Evolutionary conservation across 2,888 invertebrate species (phyloP).

Genomic region (Coelopa pilipes): DNA sequence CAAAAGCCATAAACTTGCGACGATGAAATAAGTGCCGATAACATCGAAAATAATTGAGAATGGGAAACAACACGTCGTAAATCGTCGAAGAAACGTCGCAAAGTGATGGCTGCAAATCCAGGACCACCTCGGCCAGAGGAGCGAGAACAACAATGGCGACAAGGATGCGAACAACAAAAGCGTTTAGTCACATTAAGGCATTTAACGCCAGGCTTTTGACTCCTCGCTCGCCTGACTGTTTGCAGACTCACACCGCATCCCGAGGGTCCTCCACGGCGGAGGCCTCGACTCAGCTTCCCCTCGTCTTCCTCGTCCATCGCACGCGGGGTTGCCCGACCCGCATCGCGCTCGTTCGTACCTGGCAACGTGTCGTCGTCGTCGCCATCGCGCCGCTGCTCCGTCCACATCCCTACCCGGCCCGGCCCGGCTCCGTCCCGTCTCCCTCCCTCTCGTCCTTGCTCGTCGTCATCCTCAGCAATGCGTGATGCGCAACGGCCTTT

Average conservation of each 20-base stretch:
- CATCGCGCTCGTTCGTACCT: background rate
- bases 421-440: background rate
- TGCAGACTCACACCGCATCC: conserved; percentile 38
- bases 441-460: conserved; percentile 13
- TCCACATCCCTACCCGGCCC: background rate
- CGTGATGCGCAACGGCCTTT: too few species aligned
- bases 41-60: too few species aligned
- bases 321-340: background rate
- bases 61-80: too few species aligned
- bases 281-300: too few species aligned
- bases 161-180: conserved; percentile 7
- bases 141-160: background rate
- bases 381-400: conserved; percentile 21
- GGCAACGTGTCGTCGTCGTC: background rate
- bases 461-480: background rate
- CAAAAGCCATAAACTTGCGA: too few species aligned
- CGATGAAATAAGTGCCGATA: too few species aligned
- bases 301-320: too few species aligned
- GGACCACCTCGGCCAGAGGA: background rate
- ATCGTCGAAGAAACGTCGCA: background rate
- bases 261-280: background rate
- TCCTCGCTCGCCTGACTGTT: conserved; percentile 30
- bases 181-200: conserved; percentile 26
- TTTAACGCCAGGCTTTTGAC: conserved; percentile 37
- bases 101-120: background rate